Base-by-base conservation (phyloP, 1,140 invertebrate species). In the Muscidifurax raptorellus region DNA sequence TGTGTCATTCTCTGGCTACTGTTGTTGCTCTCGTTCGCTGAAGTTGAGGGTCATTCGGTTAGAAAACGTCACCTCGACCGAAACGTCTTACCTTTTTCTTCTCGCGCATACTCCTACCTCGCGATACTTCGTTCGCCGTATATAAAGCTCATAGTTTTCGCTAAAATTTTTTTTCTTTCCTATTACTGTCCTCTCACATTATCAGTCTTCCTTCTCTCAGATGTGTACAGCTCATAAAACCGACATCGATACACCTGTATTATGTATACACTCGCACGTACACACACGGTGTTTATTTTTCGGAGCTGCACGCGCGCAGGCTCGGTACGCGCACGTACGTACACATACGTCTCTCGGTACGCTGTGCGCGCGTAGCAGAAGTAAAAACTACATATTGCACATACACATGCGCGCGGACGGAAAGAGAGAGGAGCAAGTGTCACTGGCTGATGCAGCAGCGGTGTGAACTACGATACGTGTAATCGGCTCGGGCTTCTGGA, bases 11-110 rank as follows among this genome's bases (percentile, higher is more conserved):
- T 59, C 22, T 6, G 52, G 52, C 18, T 59, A 4, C 52, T 59
- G 47, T 1, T 52, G 52, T 18, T 59, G 52, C 52, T 59, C 52
- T 59, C 52, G 52, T 59, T 59, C 22, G 52, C 22, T n/a, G 22
- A 59, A 59, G 52, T 59, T 59, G 52, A 69, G 67, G 67, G 67
- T 69, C 67, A 69, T 69, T 69, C 67, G 67, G 27, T 28, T 69
- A 69, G 67, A 69, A 32, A 74, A 36, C 72, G 36, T 74, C 72
- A 25, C 72, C 72, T 74, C 72, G 32, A 40, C 36, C 32, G 72
- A 74, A 40, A 40, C 72, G 32, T 74, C 72, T 74, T 32, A 74
- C 72, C 72, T 74, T 74, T 74, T 74, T 69, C 28, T 18, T 59
- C 52, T 59, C 22, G 18, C 52, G 52, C 52, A 59, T 59, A 59